Base-by-base conservation (phyloP, 2,888 invertebrate genomes). In the Pyrochroa serraticornis region DNA sequence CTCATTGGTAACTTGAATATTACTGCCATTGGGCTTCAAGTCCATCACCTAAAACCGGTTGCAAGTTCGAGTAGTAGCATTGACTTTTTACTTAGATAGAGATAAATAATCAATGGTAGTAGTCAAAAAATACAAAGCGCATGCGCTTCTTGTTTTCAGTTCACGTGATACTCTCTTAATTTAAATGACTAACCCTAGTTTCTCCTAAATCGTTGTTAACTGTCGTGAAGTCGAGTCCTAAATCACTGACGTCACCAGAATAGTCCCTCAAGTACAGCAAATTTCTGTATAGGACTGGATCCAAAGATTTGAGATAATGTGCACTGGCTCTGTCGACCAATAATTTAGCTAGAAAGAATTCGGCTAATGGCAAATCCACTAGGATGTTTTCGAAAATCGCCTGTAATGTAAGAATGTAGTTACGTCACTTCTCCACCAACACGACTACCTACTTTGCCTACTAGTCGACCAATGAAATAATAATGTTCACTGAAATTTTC, bases 321-420 rank as follows among this genome's bases (percentile, higher is more conserved):
- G 93, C 89, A 46, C 88, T 87, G 8, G 87, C 86, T 50, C 86
- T 84, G 71, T 91, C 90, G 0, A 93, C 90, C 31, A 95, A 85
- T 41, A 94, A 81, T 79, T 93, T 93, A 0, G 93, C 92, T 14
- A 99, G 82, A 80, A 98, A 98, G 80, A 98, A 98, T 72, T 94
- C 93, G 1, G 99, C 97, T 67, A 99, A 85, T 0, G 97, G 97
- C 33, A 98, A 79, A 77, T 98, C 98, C 3, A 97, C 93, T 59
- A 98, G 80, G 50, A 97, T 85, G 79, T 95, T 95, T 78, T 97
- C 97, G 80, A 96, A 97, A 44, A 99, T 81, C 0, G 97, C 95
- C 91, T 91, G 78, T 58, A 73, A 71, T 39, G 39, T 57, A 42
- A 54, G 10, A 39, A 50, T 45, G 6, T 38, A 6, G 22, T 22